These are phyloP conservation scores for Xiphorhynchus elegans DNA, from an alignment of 2,113 vertebrate species.

Conservation along the genomic window DNA sequence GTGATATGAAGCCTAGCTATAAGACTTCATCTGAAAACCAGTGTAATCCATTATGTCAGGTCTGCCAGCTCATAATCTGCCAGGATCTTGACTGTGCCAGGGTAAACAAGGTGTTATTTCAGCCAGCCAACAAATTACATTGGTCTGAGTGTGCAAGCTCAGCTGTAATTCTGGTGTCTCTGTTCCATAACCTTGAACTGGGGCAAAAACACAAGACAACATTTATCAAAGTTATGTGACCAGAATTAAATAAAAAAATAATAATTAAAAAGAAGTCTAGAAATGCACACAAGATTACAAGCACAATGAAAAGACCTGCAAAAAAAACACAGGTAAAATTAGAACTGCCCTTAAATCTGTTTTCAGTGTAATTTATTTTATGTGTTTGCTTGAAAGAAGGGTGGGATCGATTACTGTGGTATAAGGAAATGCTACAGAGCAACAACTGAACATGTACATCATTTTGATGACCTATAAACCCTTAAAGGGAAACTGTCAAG, in stretches of 20 bases:
- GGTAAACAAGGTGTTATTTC: conserved; percentile 1
- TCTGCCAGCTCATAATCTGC: not conserved
- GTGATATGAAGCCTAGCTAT: not conserved
- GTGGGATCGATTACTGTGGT: not conserved
- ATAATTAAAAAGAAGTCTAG: not conserved
- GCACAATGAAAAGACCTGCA: not conserved
- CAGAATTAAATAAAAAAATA: not conserved
- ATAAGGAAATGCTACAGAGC: not conserved
- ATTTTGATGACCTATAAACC: not conserved
- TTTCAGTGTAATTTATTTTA: not conserved
- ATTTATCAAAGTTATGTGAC: not conserved
- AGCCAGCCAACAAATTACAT: not conserved
- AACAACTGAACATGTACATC: not conserved
- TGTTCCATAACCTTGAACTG: not conserved
- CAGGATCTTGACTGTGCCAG: not conserved
- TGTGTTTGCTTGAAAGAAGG: not conserved
- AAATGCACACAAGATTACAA: not conserved
- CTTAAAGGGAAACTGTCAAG: not conserved
- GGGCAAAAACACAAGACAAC: not conserved
- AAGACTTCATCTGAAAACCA: not conserved
- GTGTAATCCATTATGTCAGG: not conserved
- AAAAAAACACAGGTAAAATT: not conserved
- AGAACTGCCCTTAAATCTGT: not conserved
- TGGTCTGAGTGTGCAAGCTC: not conserved
- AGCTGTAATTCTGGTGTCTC: not conserved